Evolutionary conservation across 2,797 vertebrate species (phyloP), one percentile per base, ranked within the genome.

Genomic region (Channallabes apus): DNA sequence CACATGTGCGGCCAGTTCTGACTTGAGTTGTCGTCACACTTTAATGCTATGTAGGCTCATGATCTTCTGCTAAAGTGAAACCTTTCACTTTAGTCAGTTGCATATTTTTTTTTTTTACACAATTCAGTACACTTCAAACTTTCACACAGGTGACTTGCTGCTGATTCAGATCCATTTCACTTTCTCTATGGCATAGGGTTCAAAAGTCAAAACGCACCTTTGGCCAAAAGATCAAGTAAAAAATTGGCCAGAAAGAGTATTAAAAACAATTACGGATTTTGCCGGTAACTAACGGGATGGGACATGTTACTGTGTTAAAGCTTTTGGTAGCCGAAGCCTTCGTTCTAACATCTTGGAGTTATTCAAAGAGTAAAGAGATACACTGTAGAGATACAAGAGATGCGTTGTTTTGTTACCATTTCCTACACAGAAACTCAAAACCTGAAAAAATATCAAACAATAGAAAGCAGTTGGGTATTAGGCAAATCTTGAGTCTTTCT

Each of bases 31-130:
- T 54, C 24, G 59, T 86, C 83, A 82, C 58, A 72, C 61, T 75
- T 82, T 24, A 86, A 73, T 77, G 64, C 72, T 79, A 88, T 87
- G 85, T 81, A 90, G 89, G 85, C 89, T 89, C 87, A 27, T 85
- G 64, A 83, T 83, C 73, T 61, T 86, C 56, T 81, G 77, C 83
- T 84, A 86, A 84, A 80, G 73, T 80, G 61, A 84, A 85, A 86
- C 51, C 65, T 73, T 87, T 62, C 27, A 84, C 51, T 76, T 71
- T 18, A 69, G 75, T 56, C 46, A 58, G 27, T 72, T 78, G 82
- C 78, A 20, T 76, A 27, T 59, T 59, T 2, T 77, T 71, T 2
- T 77, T 71, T 85, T 69, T 75, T 65, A 29, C 58, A 51, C 77
- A 83, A 62, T 75, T 71, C 76, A 85, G n/a, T 59, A 71, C 51